phyloP scores from a whole-genome alignment of 2,797 vertebrate genomes.

The Rhyacichthys aspro region DNA sequence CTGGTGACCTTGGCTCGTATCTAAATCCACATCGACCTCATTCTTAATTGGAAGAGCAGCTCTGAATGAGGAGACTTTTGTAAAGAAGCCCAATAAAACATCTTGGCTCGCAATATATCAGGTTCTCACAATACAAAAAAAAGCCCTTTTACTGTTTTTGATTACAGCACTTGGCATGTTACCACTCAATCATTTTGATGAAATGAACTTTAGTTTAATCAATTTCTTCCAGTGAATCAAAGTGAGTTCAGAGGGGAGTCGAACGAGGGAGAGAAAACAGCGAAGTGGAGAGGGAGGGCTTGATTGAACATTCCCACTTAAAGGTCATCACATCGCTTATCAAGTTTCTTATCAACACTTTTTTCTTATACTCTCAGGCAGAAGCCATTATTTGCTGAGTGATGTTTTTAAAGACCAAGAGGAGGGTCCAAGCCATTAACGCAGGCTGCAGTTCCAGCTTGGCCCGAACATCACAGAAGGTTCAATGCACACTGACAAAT shows the following conservation, averaged over 20 bases:
- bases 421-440: conserved; percentile 45
- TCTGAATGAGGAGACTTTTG: conserved; percentile 39
- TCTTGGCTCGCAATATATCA: conserved; percentile 43
- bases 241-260: conserved; percentile 42
- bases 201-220: conserved; percentile 69
- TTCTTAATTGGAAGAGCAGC: conserved; percentile 48
- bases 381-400: conserved; percentile 61
- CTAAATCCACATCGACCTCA: conserved; percentile 56
- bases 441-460: conserved; percentile 39
- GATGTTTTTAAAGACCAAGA: conserved; percentile 51
- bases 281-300: conserved; percentile 36
- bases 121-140: conserved; percentile 34
- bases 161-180: conserved; percentile 58
- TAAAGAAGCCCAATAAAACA: conserved; percentile 34
- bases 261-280: conserved; percentile 55
- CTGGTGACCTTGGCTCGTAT: conserved; percentile 64
- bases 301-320: conserved; percentile 63
- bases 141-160: conserved; percentile 47
- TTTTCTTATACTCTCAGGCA: conserved; percentile 14
- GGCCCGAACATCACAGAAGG: conserved; percentile 57
- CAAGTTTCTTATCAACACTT: conserved; percentile 62
- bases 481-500: conserved; percentile 33
- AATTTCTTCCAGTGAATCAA: conserved; percentile 58
- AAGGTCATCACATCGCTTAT: conserved; percentile 69
- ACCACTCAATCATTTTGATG: conserved; percentile 59